These are phyloP conservation scores for Leuctra nigra DNA, from an alignment of 2,888 invertebrate genomes.

Conservation along the genomic window DNA sequence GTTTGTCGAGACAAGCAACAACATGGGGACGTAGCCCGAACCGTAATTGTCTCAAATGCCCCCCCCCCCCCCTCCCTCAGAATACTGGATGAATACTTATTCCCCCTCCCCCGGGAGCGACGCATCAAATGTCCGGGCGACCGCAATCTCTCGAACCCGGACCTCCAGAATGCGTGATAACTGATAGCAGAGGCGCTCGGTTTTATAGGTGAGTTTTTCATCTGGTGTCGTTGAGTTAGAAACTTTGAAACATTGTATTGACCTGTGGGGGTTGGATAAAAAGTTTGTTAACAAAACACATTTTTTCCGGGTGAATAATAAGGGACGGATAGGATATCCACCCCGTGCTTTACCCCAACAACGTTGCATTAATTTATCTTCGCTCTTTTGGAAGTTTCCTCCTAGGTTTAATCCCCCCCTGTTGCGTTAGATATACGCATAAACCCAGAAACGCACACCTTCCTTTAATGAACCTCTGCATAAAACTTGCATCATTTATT, in stretches of 20 bases:
- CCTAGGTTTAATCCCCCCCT: conserved; percentile 15
- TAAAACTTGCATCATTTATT: conserved; percentile 17
- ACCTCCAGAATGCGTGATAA: no score
- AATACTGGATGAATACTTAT: conserved; percentile 8
- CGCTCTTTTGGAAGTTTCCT: conserved; percentile 17
- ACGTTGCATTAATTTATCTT: conserved; percentile 16
- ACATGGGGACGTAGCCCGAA: not conserved
- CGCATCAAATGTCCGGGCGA: no score
- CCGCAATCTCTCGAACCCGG: no score
- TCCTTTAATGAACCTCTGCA: conserved; percentile 7
- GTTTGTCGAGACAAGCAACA: not conserved
- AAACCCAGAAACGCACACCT: conserved; percentile 6
- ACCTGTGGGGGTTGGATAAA: conserved; percentile 7
- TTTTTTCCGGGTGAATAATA: conserved; percentile 18
- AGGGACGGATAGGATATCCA: conserved; percentile 17
- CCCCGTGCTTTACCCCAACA: conserved; percentile 11
- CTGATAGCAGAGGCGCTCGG: no score
- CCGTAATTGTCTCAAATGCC: conserved; percentile 4
- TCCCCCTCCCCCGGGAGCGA: not conserved
- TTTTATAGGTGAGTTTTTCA: not conserved
- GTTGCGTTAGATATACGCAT: not conserved
- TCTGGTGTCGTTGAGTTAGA: conserved; percentile 3
- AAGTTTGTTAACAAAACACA: conserved; percentile 18
- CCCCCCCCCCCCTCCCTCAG: not conserved
- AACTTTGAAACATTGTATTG: conserved; percentile 13